Conservation (phyloP, 2,113 vertebrate genomes). For the Carassius carassius region DNA sequence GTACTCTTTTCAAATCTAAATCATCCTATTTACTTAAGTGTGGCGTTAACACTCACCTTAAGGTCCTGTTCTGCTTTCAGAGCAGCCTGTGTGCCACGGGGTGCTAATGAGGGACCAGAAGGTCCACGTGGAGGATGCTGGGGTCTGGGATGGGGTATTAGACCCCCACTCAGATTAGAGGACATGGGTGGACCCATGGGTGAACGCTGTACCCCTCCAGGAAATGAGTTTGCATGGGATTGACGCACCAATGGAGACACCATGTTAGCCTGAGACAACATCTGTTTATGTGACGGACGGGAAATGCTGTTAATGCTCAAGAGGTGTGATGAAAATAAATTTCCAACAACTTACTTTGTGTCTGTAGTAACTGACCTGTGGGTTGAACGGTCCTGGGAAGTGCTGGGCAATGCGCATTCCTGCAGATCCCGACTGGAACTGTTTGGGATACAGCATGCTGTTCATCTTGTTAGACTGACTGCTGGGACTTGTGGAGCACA, state of each 20-base stretch:
- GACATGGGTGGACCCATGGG: constrained; percentile 83
- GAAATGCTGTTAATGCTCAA: neutral
- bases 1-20: neutral
- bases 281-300: constrained; percentile 69
- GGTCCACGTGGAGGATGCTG: constrained; percentile 84
- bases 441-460: constrained; percentile 98
- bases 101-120: constrained; percentile 81
- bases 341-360: neutral
- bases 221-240: constrained; percentile 91
- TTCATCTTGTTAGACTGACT: constrained; percentile 97
- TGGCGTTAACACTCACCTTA: constrained; percentile 77
- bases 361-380: constrained; percentile 76
- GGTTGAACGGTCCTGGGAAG: constrained; percentile 93
- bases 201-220: constrained; percentile 89
- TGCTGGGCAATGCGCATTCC: constrained; percentile 88
- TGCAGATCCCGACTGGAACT: constrained; percentile 87
- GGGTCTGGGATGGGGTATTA: constrained; percentile 90
- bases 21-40: neutral
- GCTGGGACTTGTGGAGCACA: constrained; percentile 95
- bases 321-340: neutral
- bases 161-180: constrained; percentile 86
- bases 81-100: constrained; percentile 85
- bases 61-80: constrained; percentile 92
- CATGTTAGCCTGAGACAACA: constrained; percentile 94
- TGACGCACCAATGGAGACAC: constrained; percentile 93